phyloP scores from a whole-genome alignment of 1,140 invertebrate genomes.

The Diabrotica undecimpunctata region DNA sequence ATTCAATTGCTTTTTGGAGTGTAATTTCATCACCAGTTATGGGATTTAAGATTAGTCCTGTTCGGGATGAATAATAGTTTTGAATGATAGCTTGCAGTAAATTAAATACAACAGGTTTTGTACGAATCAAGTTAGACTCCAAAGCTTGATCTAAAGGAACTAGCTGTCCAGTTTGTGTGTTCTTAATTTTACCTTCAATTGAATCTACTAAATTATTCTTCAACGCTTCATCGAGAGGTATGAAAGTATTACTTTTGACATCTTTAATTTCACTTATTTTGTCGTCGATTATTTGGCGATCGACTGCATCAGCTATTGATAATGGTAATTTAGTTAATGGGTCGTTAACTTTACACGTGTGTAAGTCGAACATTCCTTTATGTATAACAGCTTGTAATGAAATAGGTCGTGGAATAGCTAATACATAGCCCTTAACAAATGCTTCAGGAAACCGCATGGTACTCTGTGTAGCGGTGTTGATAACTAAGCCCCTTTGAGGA shows the following conservation, averaged over 20 bases:
- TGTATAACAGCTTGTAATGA: conserved; percentile 72
- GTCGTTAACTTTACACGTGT: conserved; percentile 69
- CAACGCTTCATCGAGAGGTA: conserved; percentile 67
- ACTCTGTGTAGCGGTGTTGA: conserved; percentile 64
- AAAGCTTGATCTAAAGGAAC: conserved; percentile 69
- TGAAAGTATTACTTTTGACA: conserved; percentile 62
- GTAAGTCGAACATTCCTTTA: conserved; percentile 67
- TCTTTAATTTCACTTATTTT: conserved; percentile 81
- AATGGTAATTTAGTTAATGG: conserved; percentile 65
- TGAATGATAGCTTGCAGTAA: conserved; percentile 72
- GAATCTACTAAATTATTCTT: conserved; percentile 65
- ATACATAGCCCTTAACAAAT: conserved; percentile 66
- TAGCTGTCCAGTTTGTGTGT: conserved; percentile 63
- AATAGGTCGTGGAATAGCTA: conserved; percentile 64
- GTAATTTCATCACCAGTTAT: conserved; percentile 70
- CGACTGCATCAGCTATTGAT: conserved; percentile 70
- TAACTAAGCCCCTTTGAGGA: conserved; percentile 65
- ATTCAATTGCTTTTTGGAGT: conserved; percentile 67
- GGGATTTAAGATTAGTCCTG: conserved; percentile 77
- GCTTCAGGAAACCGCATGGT: conserved; percentile 67
- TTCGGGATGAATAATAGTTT: conserved; percentile 73
- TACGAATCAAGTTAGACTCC: conserved; percentile 64
- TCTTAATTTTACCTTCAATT: conserved; percentile 61
- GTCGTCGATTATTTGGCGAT: conserved; percentile 75
- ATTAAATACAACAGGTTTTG: conserved; percentile 65